Evolutionary conservation across 2,113 vertebrate species (phyloP), one percentile per base, ranked within the genome.

Genomic region (Equus quagga): DNA sequence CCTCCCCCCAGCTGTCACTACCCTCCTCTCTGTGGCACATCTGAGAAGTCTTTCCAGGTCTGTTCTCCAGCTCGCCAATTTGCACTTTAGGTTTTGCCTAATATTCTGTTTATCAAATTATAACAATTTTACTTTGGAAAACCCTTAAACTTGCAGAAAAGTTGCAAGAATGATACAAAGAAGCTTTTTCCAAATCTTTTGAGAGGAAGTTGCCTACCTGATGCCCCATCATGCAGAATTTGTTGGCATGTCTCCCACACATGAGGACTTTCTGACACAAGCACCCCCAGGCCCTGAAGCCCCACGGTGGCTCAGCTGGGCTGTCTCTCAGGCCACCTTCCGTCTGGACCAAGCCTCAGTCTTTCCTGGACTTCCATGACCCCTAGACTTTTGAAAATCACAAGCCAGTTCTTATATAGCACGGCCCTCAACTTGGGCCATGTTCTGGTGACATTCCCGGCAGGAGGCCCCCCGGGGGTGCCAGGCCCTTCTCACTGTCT

Each of bases 181-280:
- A 54, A 8, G 0, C 18, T 36, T 54, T 21, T 46, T n/a, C 58
- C 9, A 17, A 31, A 23, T 21, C 79, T 60, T 54, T 23, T 6
- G 12, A 36, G n/a, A 21, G 23, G 4, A 6, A 9, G 28, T 5
- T 41, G 19, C 49, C 44, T 19, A 58, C 19, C 8, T 7, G 19
- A 58, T 0, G 1, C 21, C 24, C 54, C 10, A 9, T 51, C 19
- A 3, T 21, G 4, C 21, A 11, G 3, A 4, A 11, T 15, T 4
- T 13, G 56, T 13, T 1, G 13, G 31, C 1, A 0, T 21, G 76
- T 18, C 28, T 36, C 24, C 46, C 19, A 5, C 46, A 1, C n/a
- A 13, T 0, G 12, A 46, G 60, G 41, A 14, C 33, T 1, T n/a
- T 28, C 88, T 33, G 44, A 49, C 31, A 9, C 21, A 4, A 44